phyloP scores from a whole-genome alignment of 2,113 vertebrate genomes.

The Lasiurus cinereus region DNA sequence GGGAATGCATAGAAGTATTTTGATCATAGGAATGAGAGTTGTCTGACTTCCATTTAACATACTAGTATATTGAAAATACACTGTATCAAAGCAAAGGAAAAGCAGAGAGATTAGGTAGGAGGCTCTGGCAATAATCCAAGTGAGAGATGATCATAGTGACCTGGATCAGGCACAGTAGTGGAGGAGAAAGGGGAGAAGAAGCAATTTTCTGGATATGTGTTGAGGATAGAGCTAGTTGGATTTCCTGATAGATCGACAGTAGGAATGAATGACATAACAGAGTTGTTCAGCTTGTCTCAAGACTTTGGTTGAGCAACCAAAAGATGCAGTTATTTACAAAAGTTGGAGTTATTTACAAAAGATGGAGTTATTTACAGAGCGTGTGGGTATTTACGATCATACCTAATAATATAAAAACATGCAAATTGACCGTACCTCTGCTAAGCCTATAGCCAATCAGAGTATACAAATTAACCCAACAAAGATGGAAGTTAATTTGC shows the following conservation, averaged over 20 bases:
- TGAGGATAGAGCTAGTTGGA: background rate
- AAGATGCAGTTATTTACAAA: background rate
- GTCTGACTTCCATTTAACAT: conserved; percentile 9
- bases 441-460: no score
- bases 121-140: background rate
- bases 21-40: background rate
- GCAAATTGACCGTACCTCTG: no score
- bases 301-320: background rate
- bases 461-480: no score
- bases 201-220: background rate
- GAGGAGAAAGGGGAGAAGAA: background rate
- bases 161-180: background rate
- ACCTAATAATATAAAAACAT: no score
- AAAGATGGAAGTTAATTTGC: no score
- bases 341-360: background rate
- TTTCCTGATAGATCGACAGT: background rate
- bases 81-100: background rate
- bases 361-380: background rate
- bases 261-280: background rate
- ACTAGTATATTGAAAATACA: background rate
- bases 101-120: background rate
- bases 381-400: background rate
- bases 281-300: background rate
- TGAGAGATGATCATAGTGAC: background rate
- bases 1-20: background rate